phyloP scores from a whole-genome alignment of 2,113 vertebrate genomes.

The Mugil cephalus region DNA sequence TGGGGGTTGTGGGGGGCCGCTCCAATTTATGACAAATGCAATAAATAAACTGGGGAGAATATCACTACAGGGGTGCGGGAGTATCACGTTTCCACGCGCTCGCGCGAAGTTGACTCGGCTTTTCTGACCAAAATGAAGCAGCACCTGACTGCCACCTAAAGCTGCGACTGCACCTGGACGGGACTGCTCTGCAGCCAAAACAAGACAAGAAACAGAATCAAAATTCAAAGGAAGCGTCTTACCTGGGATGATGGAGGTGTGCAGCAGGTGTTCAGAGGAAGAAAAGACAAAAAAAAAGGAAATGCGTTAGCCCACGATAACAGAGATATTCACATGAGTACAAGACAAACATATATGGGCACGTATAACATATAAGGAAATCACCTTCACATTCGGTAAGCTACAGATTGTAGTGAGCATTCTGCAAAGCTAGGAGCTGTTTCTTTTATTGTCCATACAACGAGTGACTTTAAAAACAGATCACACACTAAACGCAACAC shows the following conservation, averaged over 20 bases:
- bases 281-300: background rate
- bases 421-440: background rate
- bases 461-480: background rate
- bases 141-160: background rate
- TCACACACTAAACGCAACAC: conserved; percentile 10
- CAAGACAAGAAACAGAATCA: background rate
- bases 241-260: conserved; percentile 7
- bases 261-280: conserved; percentile 12
- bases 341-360: background rate
- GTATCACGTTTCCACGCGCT: background rate
- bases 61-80: background rate
- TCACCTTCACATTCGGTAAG: background rate
- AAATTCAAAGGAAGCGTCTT: conserved; percentile 18
- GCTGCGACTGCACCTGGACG: background rate
- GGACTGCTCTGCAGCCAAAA: background rate
- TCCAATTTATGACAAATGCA: conserved; percentile 26
- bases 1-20: background rate
- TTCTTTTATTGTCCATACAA: background rate
- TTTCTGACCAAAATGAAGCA: conserved; percentile 2
- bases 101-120: background rate
- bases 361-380: background rate
- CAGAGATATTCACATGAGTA: too few species aligned
- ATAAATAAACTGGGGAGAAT: conserved; percentile 28
- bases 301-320: background rate
- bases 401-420: background rate